Base-by-base conservation (phyloP, 2,888 invertebrate genomes). In the Xestia rhomboidea region DNA sequence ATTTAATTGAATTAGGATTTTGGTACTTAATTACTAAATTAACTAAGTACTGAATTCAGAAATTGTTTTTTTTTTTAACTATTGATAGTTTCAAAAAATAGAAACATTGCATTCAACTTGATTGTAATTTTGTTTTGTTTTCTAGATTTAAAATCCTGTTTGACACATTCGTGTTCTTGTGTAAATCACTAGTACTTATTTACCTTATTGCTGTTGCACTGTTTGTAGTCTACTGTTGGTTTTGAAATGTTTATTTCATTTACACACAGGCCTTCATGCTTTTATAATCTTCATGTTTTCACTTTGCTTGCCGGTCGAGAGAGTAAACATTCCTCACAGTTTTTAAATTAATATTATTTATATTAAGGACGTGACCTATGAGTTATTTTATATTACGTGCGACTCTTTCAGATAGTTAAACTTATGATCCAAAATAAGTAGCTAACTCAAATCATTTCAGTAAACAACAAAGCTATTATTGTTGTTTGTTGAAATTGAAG, bases 241-340 rank as follows among this genome's bases (percentile, higher is more conserved):
- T 82, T 82, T 82, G 82, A 64, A 76, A 85, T 57, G 46, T 69
- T 70, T 81, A 68, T 81, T 81, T 64, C 51, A 81, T 57, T 72
- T 72, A 64, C 49, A 86, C 73, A 73, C 44, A 76, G 69, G 68
- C 81, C 78, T 88, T 88, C 79, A 76, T 86, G 81, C 81, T 81
- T 78, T 86, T 76, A 76, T 76, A 76, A 71, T 79, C 67, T 69
- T 68, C 64, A 51, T 79, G 73, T 77, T 87, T 86, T 88, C 81
- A 84, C 87, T 86, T 88, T 79, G 34, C 68, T 86, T 76, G 64
- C 51, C 76, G 71, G 73, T 78, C 66, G 66, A 86, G 49, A 85
- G 62, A 51, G n/a, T 70, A 70, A 44, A 44, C 70, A 71, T 68
- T 71, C 41, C 57, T 49, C 49, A 57, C 38, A 41, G 38, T 34